Evolutionary conservation across 92 coral and sea anemone species (phyloP).

Genomic region (Hydrozoanthus gracilis): DNA sequence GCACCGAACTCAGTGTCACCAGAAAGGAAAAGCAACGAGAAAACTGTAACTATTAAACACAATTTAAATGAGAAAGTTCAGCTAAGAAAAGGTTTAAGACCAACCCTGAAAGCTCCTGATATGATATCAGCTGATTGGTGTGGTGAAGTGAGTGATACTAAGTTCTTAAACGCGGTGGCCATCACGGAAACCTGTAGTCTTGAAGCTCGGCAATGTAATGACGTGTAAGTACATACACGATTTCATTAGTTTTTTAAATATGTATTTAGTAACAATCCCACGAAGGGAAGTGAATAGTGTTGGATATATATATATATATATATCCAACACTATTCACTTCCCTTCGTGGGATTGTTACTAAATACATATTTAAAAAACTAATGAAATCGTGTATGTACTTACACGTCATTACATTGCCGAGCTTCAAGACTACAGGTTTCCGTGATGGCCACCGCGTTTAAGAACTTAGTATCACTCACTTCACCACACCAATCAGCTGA

Average conservation of each 20-base stretch:
- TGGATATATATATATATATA: no score
- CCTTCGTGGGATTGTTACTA: not conserved
- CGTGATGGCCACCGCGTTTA: constrained; percentile 62
- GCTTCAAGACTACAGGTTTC: constrained; percentile 35
- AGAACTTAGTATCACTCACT: constrained; percentile 71
- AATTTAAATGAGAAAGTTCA: not conserved
- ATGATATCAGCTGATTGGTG: constrained; percentile 64
- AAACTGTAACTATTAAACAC: not conserved
- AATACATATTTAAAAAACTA: not conserved
- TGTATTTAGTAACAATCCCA: not conserved
- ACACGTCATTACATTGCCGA: constrained; percentile 11
- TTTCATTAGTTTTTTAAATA: not conserved
- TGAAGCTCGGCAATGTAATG: not conserved
- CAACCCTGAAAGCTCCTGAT: constrained; percentile 14
- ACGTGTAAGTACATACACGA: constrained; percentile 35
- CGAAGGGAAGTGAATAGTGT: no score
- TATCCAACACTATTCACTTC: no score
- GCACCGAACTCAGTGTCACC: not conserved
- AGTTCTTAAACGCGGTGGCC: constrained; percentile 66
- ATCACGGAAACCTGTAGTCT: constrained; percentile 44
- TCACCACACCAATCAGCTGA: constrained; percentile 71
- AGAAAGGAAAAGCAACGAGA: not conserved
- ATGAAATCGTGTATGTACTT: not conserved
- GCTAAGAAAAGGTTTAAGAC: not conserved
- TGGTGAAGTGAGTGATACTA: constrained; percentile 74